phyloP scores from a whole-genome alignment of 2,113 vertebrate species.

The Dipodomys spectabilis region DNA sequence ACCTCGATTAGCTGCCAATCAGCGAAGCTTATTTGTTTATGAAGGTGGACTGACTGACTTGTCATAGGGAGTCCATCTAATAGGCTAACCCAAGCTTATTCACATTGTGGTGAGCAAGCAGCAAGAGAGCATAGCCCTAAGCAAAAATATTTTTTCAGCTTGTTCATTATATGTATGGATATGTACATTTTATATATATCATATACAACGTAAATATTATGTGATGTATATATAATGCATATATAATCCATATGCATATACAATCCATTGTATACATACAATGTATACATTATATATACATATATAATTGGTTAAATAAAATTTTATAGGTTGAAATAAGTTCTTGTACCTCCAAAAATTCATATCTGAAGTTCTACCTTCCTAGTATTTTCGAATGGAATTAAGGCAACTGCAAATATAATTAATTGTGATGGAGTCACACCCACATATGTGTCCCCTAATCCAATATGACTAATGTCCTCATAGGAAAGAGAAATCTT shows the following conservation, averaged over 20 bases:
- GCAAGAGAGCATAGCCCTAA: not conserved
- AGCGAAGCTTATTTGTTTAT: not conserved
- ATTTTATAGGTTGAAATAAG: not conserved
- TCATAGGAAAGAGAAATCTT: not conserved
- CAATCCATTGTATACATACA: too few relatives aligned
- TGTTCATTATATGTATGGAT: not conserved
- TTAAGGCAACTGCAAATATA: not conserved
- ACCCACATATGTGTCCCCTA: not conserved
- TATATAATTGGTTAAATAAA: not conserved
- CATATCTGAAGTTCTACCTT: not conserved
- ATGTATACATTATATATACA: too few relatives aligned
- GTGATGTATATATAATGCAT: too few relatives aligned
- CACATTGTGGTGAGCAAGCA: not conserved
- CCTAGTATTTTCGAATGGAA: not conserved
- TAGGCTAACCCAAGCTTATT: not conserved
- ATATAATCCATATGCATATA: too few relatives aligned
- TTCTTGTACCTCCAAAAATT: not conserved
- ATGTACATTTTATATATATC: not conserved
- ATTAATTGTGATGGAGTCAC: not conserved
- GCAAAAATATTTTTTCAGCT: not conserved
- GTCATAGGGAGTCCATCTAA: not conserved
- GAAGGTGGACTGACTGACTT: not conserved
- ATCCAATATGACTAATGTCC: not conserved
- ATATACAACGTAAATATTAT: too few relatives aligned
- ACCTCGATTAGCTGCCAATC: not conserved